phyloP scores from a whole-genome alignment of 1,140 invertebrate genomes.

The Hyphantria cunea region DNA sequence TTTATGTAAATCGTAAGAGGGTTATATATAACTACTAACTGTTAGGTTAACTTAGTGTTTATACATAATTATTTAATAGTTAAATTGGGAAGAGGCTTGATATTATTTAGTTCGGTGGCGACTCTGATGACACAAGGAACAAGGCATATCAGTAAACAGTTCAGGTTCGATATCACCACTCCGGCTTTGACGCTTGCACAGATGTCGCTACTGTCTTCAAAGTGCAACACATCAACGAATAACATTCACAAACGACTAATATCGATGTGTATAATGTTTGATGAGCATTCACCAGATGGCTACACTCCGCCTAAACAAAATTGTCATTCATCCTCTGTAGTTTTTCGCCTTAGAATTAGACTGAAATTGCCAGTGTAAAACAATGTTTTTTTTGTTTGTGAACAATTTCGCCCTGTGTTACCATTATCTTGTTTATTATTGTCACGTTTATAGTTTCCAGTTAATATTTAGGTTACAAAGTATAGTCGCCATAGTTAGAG shows the following conservation, averaged over 20 bases:
- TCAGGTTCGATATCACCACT: background rate
- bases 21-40: conserved; percentile 26
- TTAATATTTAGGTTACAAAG: conserved; percentile 27
- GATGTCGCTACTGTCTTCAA: too few species aligned
- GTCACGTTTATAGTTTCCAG: conserved; percentile 17
- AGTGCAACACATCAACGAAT: too few species aligned
- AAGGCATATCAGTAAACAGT: conserved; percentile 1
- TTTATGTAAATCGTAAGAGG: conserved; percentile 27
- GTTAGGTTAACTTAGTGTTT: conserved; percentile 30
- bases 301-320: conserved; percentile 16
- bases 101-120: conserved; percentile 19
- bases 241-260: too few species aligned
- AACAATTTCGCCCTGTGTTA: conserved; percentile 27
- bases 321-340: background rate
- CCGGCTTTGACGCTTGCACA: too few species aligned
- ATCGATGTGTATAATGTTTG: background rate
- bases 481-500: conserved; percentile 18
- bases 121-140: conserved; percentile 5
- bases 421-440: conserved; percentile 14
- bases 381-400: conserved; percentile 22
- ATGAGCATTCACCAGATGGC: background rate
- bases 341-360: conserved; percentile 10
- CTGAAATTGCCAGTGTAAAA: conserved; percentile 26
- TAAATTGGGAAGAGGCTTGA: conserved; percentile 35
- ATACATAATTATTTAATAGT: conserved; percentile 29